Conservation (phyloP, 2,888 invertebrate genomes). For the Atrina japonica region DNA sequence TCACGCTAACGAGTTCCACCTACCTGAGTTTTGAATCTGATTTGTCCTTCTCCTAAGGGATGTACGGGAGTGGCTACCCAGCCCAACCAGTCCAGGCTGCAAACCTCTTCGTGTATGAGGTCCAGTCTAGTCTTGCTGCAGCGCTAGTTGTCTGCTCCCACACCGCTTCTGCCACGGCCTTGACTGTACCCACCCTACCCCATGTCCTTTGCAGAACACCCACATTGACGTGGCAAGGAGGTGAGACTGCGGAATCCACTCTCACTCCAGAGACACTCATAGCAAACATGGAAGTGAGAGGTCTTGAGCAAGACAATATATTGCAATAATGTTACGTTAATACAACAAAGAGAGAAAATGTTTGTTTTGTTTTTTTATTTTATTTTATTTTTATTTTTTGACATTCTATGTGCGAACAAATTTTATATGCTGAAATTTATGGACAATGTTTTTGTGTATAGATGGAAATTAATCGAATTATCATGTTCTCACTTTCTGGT, state of each 20-base stretch:
- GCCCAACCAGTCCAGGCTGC: conserved; percentile 2
- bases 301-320: neutral
- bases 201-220: conserved; percentile 8
- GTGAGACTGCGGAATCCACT: conserved; percentile 9
- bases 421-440: no score
- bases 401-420: no score
- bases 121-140: no score
- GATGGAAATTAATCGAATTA: no score
- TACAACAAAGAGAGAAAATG: no score
- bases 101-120: no score
- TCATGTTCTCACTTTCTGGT: no score
- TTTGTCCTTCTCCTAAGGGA: neutral
- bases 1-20: neutral
- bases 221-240: conserved; percentile 12
- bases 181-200: neutral
- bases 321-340: neutral
- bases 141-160: conserved; percentile 4
- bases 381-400: no score
- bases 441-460: no score
- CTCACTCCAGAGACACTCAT: neutral
- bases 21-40: conserved; percentile 1
- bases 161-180: neutral
- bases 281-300: conserved; percentile 1
- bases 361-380: no score
- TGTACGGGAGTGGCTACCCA: neutral